phyloP scores from a whole-genome alignment of 2,888 invertebrate genomes.

The Minunthozetes semirufus region DNA sequence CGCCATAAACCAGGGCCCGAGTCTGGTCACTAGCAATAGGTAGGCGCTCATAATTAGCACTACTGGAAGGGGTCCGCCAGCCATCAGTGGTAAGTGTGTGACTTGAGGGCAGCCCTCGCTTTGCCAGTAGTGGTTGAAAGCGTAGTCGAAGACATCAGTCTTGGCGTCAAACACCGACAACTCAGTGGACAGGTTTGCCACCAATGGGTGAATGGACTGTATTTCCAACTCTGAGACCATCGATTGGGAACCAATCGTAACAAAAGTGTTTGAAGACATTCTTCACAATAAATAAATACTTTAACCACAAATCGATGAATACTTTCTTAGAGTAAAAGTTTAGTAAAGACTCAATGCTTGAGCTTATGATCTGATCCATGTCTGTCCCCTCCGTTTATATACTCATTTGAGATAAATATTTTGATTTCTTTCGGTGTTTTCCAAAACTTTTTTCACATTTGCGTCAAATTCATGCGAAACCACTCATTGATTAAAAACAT shows the following conservation, averaged over 20 bases:
- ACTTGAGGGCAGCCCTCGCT: background rate
- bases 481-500: too few relatives aligned
- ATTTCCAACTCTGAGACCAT: background rate
- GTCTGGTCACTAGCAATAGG: background rate
- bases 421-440: too few relatives aligned
- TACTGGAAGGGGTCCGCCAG: background rate
- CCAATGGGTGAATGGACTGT: background rate
- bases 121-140: background rate
- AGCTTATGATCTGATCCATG: background rate
- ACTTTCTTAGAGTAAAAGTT: background rate
- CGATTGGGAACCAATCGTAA: background rate
- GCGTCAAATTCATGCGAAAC: too few relatives aligned
- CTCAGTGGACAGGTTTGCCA: background rate
- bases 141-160: background rate
- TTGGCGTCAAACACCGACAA: background rate
- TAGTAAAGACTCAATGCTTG: background rate
- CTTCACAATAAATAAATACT: background rate
- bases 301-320: background rate
- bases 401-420: too few relatives aligned
- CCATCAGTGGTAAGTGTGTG: background rate
- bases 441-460: too few relatives aligned
- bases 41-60: background rate
- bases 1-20: background rate
- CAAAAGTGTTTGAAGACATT: constrained; percentile 3
- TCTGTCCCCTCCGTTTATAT: too few relatives aligned